Base-by-base conservation (phyloP, 2,888 invertebrate species). In the Disparrhopalites patrizii region DNA sequence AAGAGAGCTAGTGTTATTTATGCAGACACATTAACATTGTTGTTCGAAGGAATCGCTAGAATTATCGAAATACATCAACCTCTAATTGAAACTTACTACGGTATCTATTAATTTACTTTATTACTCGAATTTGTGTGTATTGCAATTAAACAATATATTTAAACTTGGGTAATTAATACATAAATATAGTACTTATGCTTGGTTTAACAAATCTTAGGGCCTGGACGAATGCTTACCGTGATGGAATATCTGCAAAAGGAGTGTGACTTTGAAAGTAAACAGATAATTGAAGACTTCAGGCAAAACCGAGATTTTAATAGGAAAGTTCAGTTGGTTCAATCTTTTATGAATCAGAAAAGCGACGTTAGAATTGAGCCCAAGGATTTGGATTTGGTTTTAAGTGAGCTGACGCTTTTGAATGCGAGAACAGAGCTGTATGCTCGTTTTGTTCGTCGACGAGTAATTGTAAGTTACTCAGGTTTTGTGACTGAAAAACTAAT, bases 331-430 rank as follows among this genome's bases (percentile, higher is more conserved):
- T 81, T 84, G 69, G 84, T 88, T 27, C 84, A 84, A 65, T 87
- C 87, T 55, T 81, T 82, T 62, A 81, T 83, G 50, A 73, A 73
- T 58, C 73, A 73, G 65, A 73, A 70, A 40, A 69, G 71, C 1
- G 73, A 73, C 52, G 64, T 31, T 0, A 73, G 69, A 68, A 74
- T 81, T 20, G 91, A 93, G 79, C 89, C 92, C 0, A 88, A 90
- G 76, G 89, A 89, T 75, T 83, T 93, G 63, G 98, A 98, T 81
- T 85, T 89, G 0, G 82, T 93, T 51, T 85, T 98, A 66, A 88
- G 89, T 0, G 98, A 99, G 81, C 85, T 97, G 66, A 93, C 95
- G 0, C 83, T 94, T 55, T 88, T 96, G 81, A 94, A 94, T 81
- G 88, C 92, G 0, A 83, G 95, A 71, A 85, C 91, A n/a, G 91